phyloP scores from a whole-genome alignment of 1,140 invertebrate genomes.

The Drosophila pallidifrons region DNA sequence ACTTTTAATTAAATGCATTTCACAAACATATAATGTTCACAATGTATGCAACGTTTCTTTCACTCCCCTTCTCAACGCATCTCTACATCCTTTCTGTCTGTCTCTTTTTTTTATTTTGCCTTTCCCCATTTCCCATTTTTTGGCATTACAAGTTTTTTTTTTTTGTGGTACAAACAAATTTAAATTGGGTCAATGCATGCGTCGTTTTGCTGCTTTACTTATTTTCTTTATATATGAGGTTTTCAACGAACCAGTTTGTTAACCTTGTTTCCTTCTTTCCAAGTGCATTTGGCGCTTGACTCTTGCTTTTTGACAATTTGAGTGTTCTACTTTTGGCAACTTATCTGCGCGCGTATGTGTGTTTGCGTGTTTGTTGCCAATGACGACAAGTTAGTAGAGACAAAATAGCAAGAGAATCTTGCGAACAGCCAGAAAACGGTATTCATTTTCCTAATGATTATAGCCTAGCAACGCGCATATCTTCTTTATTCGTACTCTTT shows the following conservation, averaged over 20 bases:
- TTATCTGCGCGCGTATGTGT: constrained; percentile 2
- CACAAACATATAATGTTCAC: constrained; percentile 21
- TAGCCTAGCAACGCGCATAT: constrained; percentile 42
- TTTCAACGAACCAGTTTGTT: constrained; percentile 75
- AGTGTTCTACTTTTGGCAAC: constrained; percentile 66
- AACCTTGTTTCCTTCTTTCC: constrained; percentile 73
- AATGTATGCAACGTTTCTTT: not conserved
- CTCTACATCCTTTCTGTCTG: not conserved
- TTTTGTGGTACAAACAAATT: constrained; percentile 48
- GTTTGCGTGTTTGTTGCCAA: constrained; percentile 43
- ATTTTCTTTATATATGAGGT: constrained; percentile 47
- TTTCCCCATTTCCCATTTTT: constrained; percentile 44
- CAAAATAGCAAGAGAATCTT: constrained; percentile 34
- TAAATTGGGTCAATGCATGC: constrained; percentile 75
- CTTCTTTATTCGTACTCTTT: too few species aligned
- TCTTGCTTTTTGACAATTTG: constrained; percentile 71
- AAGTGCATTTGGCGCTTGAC: constrained; percentile 75
- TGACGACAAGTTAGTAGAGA: constrained; percentile 55
- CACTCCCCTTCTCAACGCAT: not conserved
- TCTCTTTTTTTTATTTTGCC: constrained; percentile 8
- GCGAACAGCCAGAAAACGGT: constrained; percentile 31
- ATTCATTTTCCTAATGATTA: constrained; percentile 40
- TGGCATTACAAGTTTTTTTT: constrained; percentile 33
- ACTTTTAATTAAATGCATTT: constrained; percentile 50
- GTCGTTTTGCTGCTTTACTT: constrained; percentile 44